Evolutionary conservation across 2,888 invertebrate genomes (phyloP).

Genomic region (Gordius sp.): DNA sequence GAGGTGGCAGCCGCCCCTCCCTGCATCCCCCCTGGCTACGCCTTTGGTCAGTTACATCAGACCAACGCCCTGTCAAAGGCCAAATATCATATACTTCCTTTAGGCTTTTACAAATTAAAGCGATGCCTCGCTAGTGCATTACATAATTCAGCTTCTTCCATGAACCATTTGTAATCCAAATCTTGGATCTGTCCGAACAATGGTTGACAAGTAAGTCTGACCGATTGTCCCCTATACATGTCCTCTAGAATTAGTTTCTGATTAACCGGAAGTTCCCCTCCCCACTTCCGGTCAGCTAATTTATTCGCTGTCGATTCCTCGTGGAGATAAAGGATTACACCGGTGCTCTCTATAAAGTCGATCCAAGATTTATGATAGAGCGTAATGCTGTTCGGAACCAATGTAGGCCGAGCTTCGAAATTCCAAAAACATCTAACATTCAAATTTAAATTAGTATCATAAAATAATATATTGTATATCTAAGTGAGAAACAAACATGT

Average conservation of each 20-base stretch:
- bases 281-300: too few relatives aligned
- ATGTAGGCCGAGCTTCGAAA: not conserved
- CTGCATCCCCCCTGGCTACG: too few relatives aligned
- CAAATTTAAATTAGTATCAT: too few relatives aligned
- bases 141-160: not conserved
- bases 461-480: too few relatives aligned
- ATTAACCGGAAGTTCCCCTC: not conserved
- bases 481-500: too few relatives aligned
- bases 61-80: not conserved
- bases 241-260: not conserved
- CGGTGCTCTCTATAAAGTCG: not conserved
- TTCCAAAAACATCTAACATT: constrained; percentile 12
- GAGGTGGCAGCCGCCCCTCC: too few relatives aligned
- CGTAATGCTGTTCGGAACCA: constrained; percentile 2
- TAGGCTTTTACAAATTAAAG: not conserved
- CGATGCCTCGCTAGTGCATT: not conserved
- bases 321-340: not conserved
- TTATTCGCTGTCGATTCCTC: not conserved
- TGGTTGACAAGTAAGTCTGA: not conserved
- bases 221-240: not conserved
- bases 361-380: not conserved
- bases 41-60: too few relatives aligned
- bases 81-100: not conserved
- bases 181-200: not conserved
- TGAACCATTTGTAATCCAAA: not conserved